Conservation (phyloP, 2,888 invertebrate species). For the Platycnemis pennipes region DNA sequence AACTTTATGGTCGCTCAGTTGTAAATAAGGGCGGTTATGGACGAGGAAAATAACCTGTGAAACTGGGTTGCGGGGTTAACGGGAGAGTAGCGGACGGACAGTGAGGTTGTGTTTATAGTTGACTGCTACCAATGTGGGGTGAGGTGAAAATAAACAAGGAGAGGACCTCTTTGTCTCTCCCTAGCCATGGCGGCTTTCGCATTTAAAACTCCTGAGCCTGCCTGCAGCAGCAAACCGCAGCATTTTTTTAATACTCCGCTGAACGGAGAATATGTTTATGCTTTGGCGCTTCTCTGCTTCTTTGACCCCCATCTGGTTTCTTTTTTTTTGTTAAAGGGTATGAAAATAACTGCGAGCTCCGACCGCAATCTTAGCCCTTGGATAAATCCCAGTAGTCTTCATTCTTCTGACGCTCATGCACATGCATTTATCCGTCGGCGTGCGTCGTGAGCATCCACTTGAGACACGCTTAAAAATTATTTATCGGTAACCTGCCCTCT, state of each 20-base stretch:
- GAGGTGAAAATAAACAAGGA: neutral
- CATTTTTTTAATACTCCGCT: neutral
- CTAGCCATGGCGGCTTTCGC: neutral
- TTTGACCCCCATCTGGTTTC: neutral
- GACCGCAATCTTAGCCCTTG: neutral
- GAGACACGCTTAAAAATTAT: no score
- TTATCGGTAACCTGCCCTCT: no score
- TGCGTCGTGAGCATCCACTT: no score
- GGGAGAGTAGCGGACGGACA: neutral
- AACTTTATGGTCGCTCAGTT: neutral
- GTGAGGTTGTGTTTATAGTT: neutral
- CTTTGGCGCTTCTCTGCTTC: neutral
- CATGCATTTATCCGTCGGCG: no score
- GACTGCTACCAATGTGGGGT: neutral
- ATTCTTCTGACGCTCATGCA: neutral
- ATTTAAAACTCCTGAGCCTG: neutral
- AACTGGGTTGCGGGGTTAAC: neutral
- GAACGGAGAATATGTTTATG: neutral
- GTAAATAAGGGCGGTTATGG: neutral
- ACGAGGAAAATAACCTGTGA: neutral
- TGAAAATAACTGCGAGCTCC: slow-evolving; percentile 31
- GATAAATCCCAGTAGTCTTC: neutral
- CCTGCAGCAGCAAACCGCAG: neutral
- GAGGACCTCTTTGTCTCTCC: neutral
- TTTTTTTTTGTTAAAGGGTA: neutral